Percentiles rank a stretch among this genome's conserved stretches.
These are phyloP conservation scores for Protomyctophum bolini DNA, from an alignment of 2,113 vertebrate species.

Conservation along the genomic window DNA sequence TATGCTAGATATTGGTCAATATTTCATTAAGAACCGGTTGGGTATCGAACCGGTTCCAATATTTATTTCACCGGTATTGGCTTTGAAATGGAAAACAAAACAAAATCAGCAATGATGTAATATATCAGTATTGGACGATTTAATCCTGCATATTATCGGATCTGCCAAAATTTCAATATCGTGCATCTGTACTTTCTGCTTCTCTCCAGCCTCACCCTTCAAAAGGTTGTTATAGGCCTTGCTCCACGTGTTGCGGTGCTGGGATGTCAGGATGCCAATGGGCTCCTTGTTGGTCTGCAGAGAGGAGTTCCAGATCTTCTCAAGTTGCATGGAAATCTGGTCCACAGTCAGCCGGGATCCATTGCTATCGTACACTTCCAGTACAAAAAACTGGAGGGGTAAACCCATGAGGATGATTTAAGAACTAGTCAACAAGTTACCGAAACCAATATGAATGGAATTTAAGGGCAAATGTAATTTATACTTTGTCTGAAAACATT, in stretches of 20 bases:
- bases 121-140: no score
- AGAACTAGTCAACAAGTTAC: no score
- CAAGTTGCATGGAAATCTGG: slow-evolving; percentile 92
- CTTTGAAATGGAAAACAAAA: not conserved
- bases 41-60: no score
- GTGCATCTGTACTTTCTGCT: not conserved
- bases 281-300: slow-evolving; percentile 98
- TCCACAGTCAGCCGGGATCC: slow-evolving; percentile 87
- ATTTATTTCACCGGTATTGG: not conserved
- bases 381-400: slow-evolving; percentile 87
- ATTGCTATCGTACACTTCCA: slow-evolving; percentile 94
- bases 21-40: not conserved
- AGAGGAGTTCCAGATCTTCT: slow-evolving; percentile 98
- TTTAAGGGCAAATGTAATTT: no score
- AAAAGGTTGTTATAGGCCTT: slow-evolving; percentile 94
- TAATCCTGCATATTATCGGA: no score
- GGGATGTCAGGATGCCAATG: slow-evolving; percentile 93
- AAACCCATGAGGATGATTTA: not conserved
- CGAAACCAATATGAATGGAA: no score
- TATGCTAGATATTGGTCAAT: not conserved
- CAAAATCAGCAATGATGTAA: no score
- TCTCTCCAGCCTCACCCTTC: slow-evolving; percentile 83
- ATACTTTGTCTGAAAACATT: no score
- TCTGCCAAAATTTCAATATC: no score
- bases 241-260: slow-evolving; percentile 97